Base-by-base conservation (phyloP, 2,113 vertebrate genomes). In the Bubo scandiacus region DNA sequence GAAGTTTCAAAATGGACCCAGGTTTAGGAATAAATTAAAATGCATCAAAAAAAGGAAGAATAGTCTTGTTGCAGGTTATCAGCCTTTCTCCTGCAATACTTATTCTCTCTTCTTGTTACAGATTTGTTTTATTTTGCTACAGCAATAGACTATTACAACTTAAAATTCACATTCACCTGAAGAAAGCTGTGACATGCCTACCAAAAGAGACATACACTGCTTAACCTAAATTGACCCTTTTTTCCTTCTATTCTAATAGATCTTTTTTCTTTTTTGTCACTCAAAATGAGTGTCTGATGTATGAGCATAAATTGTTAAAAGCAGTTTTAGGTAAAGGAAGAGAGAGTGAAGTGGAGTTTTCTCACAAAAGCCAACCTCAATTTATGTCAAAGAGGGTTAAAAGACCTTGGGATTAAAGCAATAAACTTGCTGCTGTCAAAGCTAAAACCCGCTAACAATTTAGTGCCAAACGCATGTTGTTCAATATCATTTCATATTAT, bases 311-410 rank as follows among this genome's bases (percentile, higher is more conserved):
- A 99, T 98, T 98, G 98, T 98, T 99, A 98, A 99, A 99, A 99
- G 98, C 98, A 98, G 98, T 99, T 99, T 98, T 98, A 98, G 98
- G 98, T 98, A 98, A 98, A 98, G 98, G 98, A 98, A 98, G 98
- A 98, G 98, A 98, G 98, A 98, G 98, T 97, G 98, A 98, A 98
- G 98, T 98, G 97, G 98, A 98, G 96, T 94, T 97, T 97, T 98
- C 97, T 97, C 97, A 98, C 98, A 99, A 98, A 98, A 99, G 99
- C 98, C 99, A 99, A 98, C 98, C 99, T 99, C 99, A 99, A 99
- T 99, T 99, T 99, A 98, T 98, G 99, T 99, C 99, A 99, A 99
- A 98, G 98, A 98, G 98, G 98, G 98, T 99, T 99, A 99, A 99
- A 99, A 99, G 98, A 99, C 98, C 98, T 98, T 98, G 98, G 99